Evolutionary conservation across 2,888 invertebrate species (phyloP), one percentile per base, ranked within the genome.

Genomic region (Rotaria socialis): DNA sequence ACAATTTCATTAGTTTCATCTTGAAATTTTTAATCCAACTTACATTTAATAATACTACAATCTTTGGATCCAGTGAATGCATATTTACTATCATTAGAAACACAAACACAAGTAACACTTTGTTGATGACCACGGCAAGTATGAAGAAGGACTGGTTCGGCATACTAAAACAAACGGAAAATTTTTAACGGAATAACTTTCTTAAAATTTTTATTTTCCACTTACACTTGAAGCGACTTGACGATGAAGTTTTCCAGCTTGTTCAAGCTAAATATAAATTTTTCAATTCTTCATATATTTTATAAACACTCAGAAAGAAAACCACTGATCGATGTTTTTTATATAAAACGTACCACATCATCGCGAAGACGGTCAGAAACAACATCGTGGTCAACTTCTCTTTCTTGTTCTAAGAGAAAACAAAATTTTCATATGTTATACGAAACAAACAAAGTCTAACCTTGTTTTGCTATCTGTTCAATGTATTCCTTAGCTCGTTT

Each of bases 401-500:
- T 89, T 47, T 89, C 89, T n/a, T 87, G 87, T 87, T 90, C 90
- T 89, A 88, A 14, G 16, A 52, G 14, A 50, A 50, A 50, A 50
- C 50, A 50, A 50, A 50, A 11, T 11, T 11, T 50, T 50, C 50
- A 11, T 11, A 8, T 14, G 50, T 50, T 8, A 50, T 50, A 11
- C 24, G 19, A 35, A 55, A 19, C n/a, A 43, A 60, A 27, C 84
- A 87, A 35, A 43, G 19, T 84, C 35, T 74, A 55, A 85, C 88
- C 88, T 90, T 93, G 93, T 92, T 95, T 94, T 91, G 95, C 94
- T 84, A 97, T 94, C 92, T 96, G 95, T 89, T 94, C 93, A 58
- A 97, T 92, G 91, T 96, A 96, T 90, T 95, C 93, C 90, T 96
- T 96, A 0, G 97, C 96, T 87, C 97, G 91, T 84, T 96, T 93